These are phyloP conservation scores for Phorcus lineatus DNA, from an alignment of 2,888 invertebrate species.

Conservation along the genomic window DNA sequence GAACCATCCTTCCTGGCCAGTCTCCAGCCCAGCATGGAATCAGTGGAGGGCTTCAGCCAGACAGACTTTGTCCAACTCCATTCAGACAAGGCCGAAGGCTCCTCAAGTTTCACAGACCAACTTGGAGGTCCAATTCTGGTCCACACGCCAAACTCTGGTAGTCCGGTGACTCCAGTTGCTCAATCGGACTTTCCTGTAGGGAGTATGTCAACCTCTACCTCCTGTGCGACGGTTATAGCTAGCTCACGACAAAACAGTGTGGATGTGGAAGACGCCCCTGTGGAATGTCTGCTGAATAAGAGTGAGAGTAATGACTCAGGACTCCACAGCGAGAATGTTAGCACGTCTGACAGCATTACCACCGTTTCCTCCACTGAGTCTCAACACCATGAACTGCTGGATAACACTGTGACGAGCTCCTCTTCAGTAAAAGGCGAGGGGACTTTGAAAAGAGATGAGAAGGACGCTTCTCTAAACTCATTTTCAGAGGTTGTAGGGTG, in stretches of 20 bases:
- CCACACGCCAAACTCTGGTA: constrained; percentile 49
- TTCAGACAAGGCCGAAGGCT: constrained; percentile 8
- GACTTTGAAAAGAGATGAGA: background rate
- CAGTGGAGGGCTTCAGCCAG: constrained; percentile 10
- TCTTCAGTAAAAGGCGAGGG: background rate
- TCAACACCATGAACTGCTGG: constrained; percentile 31
- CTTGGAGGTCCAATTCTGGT: constrained; percentile 36
- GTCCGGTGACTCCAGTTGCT: constrained; percentile 53
- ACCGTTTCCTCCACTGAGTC: constrained; percentile 53
- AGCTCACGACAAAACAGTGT: background rate
- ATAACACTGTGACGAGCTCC: constrained; percentile 22
- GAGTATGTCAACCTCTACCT: constrained; percentile 19
- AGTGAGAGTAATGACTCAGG: constrained; percentile 71
- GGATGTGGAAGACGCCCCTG: constrained; percentile 15
- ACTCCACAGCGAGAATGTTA: constrained; percentile 67
- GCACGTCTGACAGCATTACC: constrained; percentile 55
- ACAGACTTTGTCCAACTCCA: constrained; percentile 18
- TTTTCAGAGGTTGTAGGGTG: background rate
- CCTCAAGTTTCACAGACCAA: constrained; percentile 7
- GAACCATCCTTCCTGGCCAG: constrained; percentile 55
- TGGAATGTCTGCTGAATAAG: constrained; percentile 50
- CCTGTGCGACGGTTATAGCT: constrained; percentile 6
- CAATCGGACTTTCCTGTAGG: constrained; percentile 21
- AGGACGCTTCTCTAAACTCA: background rate
- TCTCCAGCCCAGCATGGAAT: constrained; percentile 23